Conservation (phyloP, 2,113 vertebrate species). For the Prionailurus viverrinus region DNA sequence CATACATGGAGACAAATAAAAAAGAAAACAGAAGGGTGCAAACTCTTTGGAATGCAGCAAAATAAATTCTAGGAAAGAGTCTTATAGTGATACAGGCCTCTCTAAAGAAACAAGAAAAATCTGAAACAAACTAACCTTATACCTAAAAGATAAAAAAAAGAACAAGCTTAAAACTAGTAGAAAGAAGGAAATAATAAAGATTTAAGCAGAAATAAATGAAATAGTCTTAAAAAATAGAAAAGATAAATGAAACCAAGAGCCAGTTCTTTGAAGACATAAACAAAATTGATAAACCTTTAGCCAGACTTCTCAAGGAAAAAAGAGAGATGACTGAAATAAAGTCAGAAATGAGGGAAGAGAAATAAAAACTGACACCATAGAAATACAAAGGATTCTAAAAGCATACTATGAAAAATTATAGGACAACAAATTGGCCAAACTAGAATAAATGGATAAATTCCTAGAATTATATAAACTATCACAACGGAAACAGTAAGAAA, state of each 20-base stretch:
- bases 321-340: not conserved
- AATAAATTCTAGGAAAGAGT: not conserved
- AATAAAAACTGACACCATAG: not conserved
- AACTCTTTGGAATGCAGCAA: not conserved
- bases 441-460: not conserved
- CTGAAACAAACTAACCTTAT: not conserved
- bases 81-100: not conserved
- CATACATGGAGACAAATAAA: not conserved
- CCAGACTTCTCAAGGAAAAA: not conserved
- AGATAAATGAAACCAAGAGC: not conserved
- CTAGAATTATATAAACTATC: not conserved
- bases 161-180: not conserved
- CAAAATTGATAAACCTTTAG: not conserved
- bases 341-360: not conserved
- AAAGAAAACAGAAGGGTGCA: not conserved
- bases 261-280: not conserved
- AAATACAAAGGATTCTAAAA: not conserved
- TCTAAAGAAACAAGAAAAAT: not conserved
- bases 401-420: not conserved
- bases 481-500: not conserved
- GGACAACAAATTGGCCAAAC: not conserved
- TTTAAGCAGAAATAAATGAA: not conserved
- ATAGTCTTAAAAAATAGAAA: not conserved
- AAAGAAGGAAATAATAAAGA: not conserved
- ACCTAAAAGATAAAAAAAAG: not conserved